phyloP scores from a whole-genome alignment of 2,888 invertebrate species.

The Protula sp. region DNA sequence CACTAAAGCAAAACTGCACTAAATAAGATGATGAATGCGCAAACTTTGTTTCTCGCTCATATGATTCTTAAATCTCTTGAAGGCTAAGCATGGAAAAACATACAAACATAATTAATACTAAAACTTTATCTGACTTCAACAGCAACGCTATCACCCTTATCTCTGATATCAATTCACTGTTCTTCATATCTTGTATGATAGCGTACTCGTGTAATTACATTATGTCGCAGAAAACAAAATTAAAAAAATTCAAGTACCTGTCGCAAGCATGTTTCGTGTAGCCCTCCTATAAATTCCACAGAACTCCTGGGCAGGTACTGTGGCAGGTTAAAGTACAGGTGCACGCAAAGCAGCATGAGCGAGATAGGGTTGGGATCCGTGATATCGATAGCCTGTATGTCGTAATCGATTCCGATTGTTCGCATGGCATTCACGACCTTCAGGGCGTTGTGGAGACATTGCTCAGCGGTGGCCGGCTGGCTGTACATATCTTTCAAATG shows the following conservation, averaged over 20 bases:
- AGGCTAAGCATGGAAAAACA: too few relatives aligned
- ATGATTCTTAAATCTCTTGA: too few relatives aligned
- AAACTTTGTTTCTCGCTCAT: too few relatives aligned
- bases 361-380: slow-evolving; percentile 53
- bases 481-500: slow-evolving; percentile 51
- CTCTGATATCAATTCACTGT: too few relatives aligned
- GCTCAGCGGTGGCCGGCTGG: slow-evolving; percentile 48
- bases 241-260: too few relatives aligned
- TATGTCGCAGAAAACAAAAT: too few relatives aligned
- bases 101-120: too few relatives aligned
- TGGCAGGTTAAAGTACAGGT: slow-evolving; percentile 46
- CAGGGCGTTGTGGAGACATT: slow-evolving; percentile 48
- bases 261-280: slow-evolving; percentile 42
- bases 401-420: slow-evolving; percentile 51
- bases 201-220: too few relatives aligned
- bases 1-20: too few relatives aligned
- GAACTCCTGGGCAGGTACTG: slow-evolving; percentile 47
- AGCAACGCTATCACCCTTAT: neutral
- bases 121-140: too few relatives aligned
- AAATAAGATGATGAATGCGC: too few relatives aligned
- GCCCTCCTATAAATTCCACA: slow-evolving; percentile 45
- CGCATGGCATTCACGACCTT: slow-evolving; percentile 48
- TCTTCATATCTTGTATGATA: too few relatives aligned
- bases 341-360: slow-evolving; percentile 44
- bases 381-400: slow-evolving; percentile 53